phyloP scores from a whole-genome alignment of 2,113 vertebrate species.

The Bucco capensis region DNA sequence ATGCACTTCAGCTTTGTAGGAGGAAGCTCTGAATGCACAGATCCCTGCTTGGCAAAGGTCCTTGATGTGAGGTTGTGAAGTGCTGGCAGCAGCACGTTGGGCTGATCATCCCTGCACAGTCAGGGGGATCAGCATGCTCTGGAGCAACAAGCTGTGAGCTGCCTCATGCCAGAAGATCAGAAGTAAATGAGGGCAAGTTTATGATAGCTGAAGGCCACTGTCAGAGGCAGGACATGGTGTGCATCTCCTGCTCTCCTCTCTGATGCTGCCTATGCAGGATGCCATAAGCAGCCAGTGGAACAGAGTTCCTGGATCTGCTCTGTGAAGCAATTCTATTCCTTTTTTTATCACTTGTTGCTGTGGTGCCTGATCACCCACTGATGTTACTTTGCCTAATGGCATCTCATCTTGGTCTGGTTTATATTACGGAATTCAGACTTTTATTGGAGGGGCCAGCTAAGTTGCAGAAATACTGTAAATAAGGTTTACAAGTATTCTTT shows the following conservation, averaged over 20 bases:
- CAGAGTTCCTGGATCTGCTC: not conserved
- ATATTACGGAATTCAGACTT: not conserved
- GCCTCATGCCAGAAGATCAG: not conserved
- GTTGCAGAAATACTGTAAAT: slow-evolving; percentile 19
- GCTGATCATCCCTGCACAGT: not conserved
- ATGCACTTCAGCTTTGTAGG: not conserved
- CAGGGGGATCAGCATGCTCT: not conserved
- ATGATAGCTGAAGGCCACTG: not conserved
- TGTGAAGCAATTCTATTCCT: not conserved
- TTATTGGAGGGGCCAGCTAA: not conserved
- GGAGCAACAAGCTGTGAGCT: not conserved
- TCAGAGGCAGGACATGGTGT: not conserved
- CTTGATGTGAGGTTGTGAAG: accelerated
- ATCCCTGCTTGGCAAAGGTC: accelerated
- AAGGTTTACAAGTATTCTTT: slow-evolving; percentile 9
- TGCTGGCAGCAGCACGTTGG: not conserved
- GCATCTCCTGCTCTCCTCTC: not conserved
- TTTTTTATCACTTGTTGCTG: not conserved
- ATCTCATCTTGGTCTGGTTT: not conserved
- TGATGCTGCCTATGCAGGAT: not conserved
- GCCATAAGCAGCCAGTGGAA: not conserved
- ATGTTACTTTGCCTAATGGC: not conserved
- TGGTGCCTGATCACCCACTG: not conserved
- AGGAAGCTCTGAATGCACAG: not conserved
- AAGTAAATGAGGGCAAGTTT: not conserved